Evolutionary conservation across 2,888 invertebrate species (phyloP), one percentile per base, ranked within the genome.

Genomic region (Leptinotarsa haldemani): DNA sequence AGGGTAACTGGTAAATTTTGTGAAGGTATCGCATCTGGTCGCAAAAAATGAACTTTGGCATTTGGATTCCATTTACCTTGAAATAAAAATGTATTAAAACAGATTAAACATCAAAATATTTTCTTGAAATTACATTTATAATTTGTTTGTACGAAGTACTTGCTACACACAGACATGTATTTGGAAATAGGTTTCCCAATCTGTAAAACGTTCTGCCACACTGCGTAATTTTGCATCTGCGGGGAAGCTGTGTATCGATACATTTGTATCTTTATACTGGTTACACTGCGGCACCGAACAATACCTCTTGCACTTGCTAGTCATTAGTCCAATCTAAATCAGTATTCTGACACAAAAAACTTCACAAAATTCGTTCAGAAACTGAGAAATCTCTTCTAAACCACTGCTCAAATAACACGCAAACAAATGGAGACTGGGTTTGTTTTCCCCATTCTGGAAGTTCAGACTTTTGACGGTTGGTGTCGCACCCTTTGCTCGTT

Each of bases 81-180:
- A 64, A 69, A 48, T 48, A 69, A 69, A 69, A 46, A 30, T n/a
- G 20, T 68, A 30, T 40, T 18, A 56, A 22, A 18, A 46, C 40
- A 65, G 18, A 46, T 22, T 65, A 16, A 68, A 68, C 67, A 68
- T 68, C 53, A 68, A 25, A 46, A 69, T 58, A 9, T 65, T 65
- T 65, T 15, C 48, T 22, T 58, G 46, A 63, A 69, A 69, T 69
- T 69, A 69, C 63, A 61, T 69, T 69, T 69, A 61, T 47, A 69
- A 25, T 69, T 48, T 69, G 69, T 69, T 47, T 47, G 18, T 58
- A 69, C 12, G 48, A 69, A 69, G 58, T 69, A 61, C 58, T 56
- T 69, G 61, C 69, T 69, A 69, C 69, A 69, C 69, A 69, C 69
- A 58, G 56, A 68, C 69, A 47, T 69, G 58, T 69, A 69, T 69